A percentile compares a stretch with the other conserved stretches of the same genome.
Conservation (phyloP, 2,113 vertebrate genomes). For the Gavia stellata region DNA sequence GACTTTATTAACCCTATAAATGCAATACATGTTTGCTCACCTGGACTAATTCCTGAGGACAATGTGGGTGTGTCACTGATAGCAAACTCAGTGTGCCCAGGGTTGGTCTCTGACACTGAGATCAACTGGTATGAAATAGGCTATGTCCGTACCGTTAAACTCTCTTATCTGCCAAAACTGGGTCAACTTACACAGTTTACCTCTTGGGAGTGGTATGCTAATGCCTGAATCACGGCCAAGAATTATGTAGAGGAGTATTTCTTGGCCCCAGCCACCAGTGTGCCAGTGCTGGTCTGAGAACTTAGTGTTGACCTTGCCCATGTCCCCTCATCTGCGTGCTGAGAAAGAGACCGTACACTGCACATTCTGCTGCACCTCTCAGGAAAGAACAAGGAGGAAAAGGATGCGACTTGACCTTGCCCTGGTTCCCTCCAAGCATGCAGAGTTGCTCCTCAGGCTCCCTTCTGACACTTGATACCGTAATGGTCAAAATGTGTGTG, state of each 20-base stretch:
- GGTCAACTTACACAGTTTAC: background rate
- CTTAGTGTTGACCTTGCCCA: background rate
- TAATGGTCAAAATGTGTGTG: background rate
- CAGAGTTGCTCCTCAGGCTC: background rate
- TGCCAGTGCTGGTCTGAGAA: background rate
- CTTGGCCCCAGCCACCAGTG: background rate
- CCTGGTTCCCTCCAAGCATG: background rate
- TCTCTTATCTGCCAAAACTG: background rate
- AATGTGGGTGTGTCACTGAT: fast-evolving
- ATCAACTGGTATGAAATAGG: background rate
- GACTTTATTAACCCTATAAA: background rate
- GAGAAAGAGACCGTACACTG: background rate
- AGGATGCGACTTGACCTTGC: background rate
- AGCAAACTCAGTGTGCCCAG: background rate
- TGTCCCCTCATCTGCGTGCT: background rate
- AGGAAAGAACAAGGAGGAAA: background rate
- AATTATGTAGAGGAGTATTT: background rate
- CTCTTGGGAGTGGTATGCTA: background rate
- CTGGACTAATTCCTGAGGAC: background rate
- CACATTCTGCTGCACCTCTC: background rate
- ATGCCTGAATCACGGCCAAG: background rate
- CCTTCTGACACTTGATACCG: background rate
- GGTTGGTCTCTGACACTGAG: background rate
- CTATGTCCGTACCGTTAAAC: background rate
- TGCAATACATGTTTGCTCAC: background rate